Base-by-base conservation (phyloP, 92 coral and sea anemone genomes). In the Umimayanthus chanpuru region DNA sequence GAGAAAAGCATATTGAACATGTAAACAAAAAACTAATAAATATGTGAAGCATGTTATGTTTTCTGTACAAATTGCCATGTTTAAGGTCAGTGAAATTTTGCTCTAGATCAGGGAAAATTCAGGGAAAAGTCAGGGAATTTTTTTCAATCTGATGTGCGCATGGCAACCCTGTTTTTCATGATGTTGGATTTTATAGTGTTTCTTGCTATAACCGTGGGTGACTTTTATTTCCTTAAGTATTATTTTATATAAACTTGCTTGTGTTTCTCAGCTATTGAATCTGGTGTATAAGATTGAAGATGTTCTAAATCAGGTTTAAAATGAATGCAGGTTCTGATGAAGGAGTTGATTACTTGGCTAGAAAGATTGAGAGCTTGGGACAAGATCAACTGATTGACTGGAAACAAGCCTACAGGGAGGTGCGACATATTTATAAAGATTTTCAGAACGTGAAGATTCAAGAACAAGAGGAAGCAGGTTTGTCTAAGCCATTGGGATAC, bases 331-430 rank as follows among this genome's bases (percentile, higher is more conserved):
- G 97, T 26, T 85, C 66, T 12, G 68, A 39, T 26, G 94, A 93
- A 66, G 96, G 98, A 7, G 87, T 96, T 7, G 58, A 25, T 38
- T 66, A 91, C 85, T 90, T 97, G 80, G 91, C 95, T 16, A 77
- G 23, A 47, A 90, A 93, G 80, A 95, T 97, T 78, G 95, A 92
- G 80, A 72, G 80, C 32, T 89, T 94, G n/a, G 97, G 96, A 9
- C 85, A 88, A 50, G 93, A 92, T 30, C 96, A 90, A 79, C 50
- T 90, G 77, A 94, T 97, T 5, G 99, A 97, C 89, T 97, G 99
- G 99, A 97, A 97, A 79, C 99, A 94, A 68, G 99, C 99, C 44
- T 97, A 85, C 77, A 91, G 85, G 76, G 99, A 97, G 87, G 96
- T 97, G 10, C 89, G 29, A 26, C 71, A 39, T 11, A 84, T 66